These are phyloP conservation scores for Xenotilapia caudafasciata DNA, from an alignment of 2,113 vertebrate genomes.

Conservation along the genomic window DNA sequence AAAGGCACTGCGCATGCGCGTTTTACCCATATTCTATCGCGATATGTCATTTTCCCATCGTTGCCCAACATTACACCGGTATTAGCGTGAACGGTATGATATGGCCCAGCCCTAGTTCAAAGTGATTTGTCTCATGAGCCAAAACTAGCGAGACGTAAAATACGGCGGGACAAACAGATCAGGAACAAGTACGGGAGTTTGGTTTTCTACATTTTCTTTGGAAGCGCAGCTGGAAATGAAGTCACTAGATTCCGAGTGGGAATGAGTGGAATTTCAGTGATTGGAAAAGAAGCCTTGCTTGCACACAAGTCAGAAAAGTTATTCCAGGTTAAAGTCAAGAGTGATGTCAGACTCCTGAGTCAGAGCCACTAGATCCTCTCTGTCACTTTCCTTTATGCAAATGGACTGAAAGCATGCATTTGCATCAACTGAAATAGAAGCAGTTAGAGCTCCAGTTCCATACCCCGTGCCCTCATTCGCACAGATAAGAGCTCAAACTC, in stretches of 20 bases:
- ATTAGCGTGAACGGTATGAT: no score
- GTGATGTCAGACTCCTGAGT: neutral
- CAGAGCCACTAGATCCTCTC: neutral
- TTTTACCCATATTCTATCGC: no score
- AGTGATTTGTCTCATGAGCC: neutral
- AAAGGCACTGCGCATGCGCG: no score
- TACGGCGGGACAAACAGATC: neutral
- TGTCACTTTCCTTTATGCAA: neutral
- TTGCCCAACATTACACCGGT: accelerated
- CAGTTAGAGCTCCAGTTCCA: neutral
- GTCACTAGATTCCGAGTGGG: accelerated
- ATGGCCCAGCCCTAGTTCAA: neutral
- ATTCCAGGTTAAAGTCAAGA: neutral
- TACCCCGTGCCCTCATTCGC: accelerated
- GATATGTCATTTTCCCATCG: accelerated
- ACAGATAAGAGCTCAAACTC: neutral
- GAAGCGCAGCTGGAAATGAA: neutral
- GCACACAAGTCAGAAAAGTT: neutral
- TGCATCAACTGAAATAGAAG: neutral
- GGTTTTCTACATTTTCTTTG: neutral
- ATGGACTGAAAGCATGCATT: accelerated
- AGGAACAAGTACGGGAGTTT: neutral
- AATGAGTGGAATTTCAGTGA: neutral
- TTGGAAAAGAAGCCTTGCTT: neutral
- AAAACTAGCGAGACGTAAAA: neutral